Conservation (phyloP, 2,888 invertebrate genomes). For the Anaspis maculata region DNA sequence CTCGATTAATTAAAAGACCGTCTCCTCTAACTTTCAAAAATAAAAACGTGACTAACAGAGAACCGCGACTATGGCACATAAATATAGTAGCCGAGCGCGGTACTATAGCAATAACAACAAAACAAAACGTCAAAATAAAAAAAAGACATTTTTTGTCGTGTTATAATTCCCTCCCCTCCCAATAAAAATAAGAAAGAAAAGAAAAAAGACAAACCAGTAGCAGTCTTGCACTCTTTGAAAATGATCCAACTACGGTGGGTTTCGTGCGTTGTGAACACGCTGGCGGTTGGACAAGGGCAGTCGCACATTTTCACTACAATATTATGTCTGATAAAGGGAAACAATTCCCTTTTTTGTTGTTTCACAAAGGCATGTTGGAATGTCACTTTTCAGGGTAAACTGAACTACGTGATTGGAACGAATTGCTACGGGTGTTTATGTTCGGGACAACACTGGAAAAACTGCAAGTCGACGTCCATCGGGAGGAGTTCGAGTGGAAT, state of each 20-base stretch:
- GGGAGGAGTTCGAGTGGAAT: no score
- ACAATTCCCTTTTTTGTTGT: no score
- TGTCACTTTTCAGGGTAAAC: no score
- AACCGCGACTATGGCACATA: no score
- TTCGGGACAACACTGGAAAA: slow-evolving; percentile 11
- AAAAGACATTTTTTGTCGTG: no score
- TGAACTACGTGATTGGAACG: no score
- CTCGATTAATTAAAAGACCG: slow-evolving; percentile 11
- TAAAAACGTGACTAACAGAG: slow-evolving; percentile 15
- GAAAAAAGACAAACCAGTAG: no score
- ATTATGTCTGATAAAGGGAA: no score
- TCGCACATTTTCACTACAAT: slow-evolving; percentile 44
- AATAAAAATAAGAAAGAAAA: no score
- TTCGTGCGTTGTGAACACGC: slow-evolving; percentile 56
- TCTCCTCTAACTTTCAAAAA: slow-evolving; percentile 15
- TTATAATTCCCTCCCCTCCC: no score
- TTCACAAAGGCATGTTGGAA: no score
- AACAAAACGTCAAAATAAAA: not conserved
- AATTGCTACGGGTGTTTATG: slow-evolving; percentile 8
- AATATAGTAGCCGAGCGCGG: no score
- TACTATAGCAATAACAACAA: not conserved
- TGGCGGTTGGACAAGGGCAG: slow-evolving; percentile 51
- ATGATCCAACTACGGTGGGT: slow-evolving; percentile 71
- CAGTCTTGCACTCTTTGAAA: slow-evolving; percentile 54
- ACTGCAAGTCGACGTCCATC: slow-evolving; percentile 7